These are phyloP conservation scores for Streptopelia turtur DNA, from an alignment of 2,797 vertebrate genomes.

Conservation along the genomic window DNA sequence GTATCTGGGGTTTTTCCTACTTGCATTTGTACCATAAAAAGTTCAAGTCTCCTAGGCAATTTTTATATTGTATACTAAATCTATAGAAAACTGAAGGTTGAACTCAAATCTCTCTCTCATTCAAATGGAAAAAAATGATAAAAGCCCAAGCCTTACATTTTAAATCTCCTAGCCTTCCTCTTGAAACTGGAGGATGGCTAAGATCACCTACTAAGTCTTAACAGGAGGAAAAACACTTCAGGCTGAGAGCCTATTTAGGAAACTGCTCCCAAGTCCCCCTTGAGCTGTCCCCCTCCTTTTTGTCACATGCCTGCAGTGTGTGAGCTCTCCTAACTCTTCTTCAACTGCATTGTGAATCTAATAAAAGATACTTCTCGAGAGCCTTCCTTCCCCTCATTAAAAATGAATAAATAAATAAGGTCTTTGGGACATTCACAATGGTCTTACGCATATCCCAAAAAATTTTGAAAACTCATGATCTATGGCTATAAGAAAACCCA, in stretches of 20 bases:
- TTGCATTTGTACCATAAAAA: neutral
- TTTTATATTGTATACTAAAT: neutral
- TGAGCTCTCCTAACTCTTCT: neutral
- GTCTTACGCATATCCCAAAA: neutral
- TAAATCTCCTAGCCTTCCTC: neutral
- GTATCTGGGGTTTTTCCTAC: neutral
- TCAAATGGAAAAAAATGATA: neutral
- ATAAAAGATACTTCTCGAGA: neutral
- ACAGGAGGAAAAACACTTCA: neutral
- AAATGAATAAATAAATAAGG: neutral
- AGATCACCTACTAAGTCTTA: neutral
- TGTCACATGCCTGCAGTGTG: fast-evolving
- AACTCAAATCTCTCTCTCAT: neutral
- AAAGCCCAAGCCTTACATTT: neutral
- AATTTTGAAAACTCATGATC: fast-evolving
- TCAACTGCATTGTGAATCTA: neutral
- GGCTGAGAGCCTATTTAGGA: neutral
- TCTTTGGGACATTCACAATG: neutral
- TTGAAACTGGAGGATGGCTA: neutral
- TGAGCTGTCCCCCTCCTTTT: neutral
- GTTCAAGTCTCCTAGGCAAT: neutral
- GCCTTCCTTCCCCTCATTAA: neutral
- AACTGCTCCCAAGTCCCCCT: neutral
- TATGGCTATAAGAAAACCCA: neutral
- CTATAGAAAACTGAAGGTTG: neutral